Percentiles rank a stretch among this genome's conserved stretches.
These are phyloP conservation scores for Dolichomitus sp. DNA, from an alignment of 2,888 invertebrate genomes.

Conservation along the genomic window DNA sequence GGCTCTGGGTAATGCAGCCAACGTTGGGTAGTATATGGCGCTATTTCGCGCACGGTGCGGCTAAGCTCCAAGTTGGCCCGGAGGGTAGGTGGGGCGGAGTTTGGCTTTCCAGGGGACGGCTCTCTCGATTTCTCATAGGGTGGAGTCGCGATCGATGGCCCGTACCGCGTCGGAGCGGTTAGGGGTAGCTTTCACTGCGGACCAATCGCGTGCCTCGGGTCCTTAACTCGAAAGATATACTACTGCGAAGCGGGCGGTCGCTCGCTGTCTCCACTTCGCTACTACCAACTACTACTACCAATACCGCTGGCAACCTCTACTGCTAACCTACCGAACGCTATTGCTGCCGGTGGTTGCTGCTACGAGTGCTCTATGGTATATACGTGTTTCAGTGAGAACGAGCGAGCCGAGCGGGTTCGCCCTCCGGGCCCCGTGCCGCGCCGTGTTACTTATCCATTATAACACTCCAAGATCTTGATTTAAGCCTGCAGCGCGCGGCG, in stretches of 20 bases:
- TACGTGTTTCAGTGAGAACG: slow-evolving; percentile 59
- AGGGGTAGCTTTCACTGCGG: slow-evolving; percentile 78
- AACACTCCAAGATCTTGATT: slow-evolving; percentile 87
- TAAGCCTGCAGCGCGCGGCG: slow-evolving; percentile 85
- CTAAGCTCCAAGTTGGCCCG: slow-evolving; percentile 65
- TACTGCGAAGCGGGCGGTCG: slow-evolving; percentile 68
- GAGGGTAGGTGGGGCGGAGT: slow-evolving; percentile 77
- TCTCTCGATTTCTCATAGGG: slow-evolving; percentile 81
- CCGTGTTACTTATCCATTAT: slow-evolving; percentile 86
- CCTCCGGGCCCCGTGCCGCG: slow-evolving; percentile 79
- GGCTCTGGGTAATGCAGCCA: slow-evolving; percentile 27
- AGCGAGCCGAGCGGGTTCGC: slow-evolving; percentile 66
- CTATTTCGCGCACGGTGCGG: slow-evolving; percentile 27
- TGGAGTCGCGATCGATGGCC: slow-evolving; percentile 82
- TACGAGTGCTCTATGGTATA: slow-evolving; percentile 58
- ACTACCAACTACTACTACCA: slow-evolving; percentile 13
- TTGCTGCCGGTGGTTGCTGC: slow-evolving; percentile 52
- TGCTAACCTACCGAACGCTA: slow-evolving; percentile 49
- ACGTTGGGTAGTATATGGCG: slow-evolving; percentile 34
- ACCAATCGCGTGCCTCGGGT: slow-evolving; percentile 79
- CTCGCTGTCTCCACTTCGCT: slow-evolving; percentile 31
- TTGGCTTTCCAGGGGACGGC: slow-evolving; percentile 77
- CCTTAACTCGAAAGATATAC: slow-evolving; percentile 82
- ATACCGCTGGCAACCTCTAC: slow-evolving; percentile 17
- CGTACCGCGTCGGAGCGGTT: slow-evolving; percentile 74